phyloP scores from a whole-genome alignment of 2,113 vertebrate genomes.

The human (Homo sapiens) region GRCh38 chr5:113170501-113171000 shows the following conservation, averaged over 20 bases:
- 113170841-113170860: neutral
- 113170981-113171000: neutral
- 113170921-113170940: neutral
- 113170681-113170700: neutral
- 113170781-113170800: neutral
- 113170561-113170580: neutral
- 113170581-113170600: neutral
- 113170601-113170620: neutral
- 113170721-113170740: neutral
- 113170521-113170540: neutral
- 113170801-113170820: neutral
- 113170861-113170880: neutral
- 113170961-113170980: neutral
- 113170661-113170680: neutral
- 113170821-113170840: neutral
- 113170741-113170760: neutral
- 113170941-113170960: neutral
- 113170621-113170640: neutral
- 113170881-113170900: neutral
- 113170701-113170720: neutral
- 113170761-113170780: neutral
- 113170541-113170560: neutral
- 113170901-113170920: neutral
- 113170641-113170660: constrained; percentile 6
- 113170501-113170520: neutral